Conservation (phyloP, 64 coral and sea anemone genomes). For the Montipora foliosa region DNA sequence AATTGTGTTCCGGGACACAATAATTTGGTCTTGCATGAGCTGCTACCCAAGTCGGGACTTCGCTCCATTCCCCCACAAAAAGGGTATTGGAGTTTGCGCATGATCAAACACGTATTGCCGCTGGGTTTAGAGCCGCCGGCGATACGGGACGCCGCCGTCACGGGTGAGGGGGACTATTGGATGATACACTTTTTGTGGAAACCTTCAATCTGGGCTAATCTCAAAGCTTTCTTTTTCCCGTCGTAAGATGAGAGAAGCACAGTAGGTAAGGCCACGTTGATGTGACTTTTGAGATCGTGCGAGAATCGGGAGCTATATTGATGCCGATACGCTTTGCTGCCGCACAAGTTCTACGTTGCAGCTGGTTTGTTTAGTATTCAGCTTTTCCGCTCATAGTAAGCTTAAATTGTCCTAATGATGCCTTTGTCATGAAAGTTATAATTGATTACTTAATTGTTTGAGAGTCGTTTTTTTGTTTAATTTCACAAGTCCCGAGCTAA, state of each 20-base stretch:
- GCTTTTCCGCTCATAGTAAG: background rate
- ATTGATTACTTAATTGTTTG: background rate
- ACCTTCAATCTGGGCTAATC: background rate
- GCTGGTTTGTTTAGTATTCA: conserved; percentile 32
- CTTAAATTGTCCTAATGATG: background rate
- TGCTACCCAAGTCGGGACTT: too few species aligned
- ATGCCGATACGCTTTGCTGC: background rate
- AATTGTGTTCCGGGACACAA: too few species aligned
- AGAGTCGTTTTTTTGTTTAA: background rate
- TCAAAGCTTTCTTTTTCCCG: background rate
- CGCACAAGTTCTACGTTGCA: background rate
- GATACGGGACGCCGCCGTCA: too few species aligned
- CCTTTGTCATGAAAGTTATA: background rate
- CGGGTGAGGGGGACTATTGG: too few species aligned
- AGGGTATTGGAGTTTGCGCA: background rate
- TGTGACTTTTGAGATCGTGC: background rate
- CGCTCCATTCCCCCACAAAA: background rate
- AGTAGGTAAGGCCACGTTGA: background rate
- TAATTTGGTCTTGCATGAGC: too few species aligned
- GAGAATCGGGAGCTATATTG: background rate
- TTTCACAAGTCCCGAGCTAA: background rate
- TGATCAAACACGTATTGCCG: background rate
- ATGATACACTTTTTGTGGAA: too few species aligned
- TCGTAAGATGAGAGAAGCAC: background rate
- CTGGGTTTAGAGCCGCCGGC: background rate